Evolutionary conservation across 1,140 invertebrate species (phyloP).

Genomic region (Bursaphelenchus mucronatus): DNA sequence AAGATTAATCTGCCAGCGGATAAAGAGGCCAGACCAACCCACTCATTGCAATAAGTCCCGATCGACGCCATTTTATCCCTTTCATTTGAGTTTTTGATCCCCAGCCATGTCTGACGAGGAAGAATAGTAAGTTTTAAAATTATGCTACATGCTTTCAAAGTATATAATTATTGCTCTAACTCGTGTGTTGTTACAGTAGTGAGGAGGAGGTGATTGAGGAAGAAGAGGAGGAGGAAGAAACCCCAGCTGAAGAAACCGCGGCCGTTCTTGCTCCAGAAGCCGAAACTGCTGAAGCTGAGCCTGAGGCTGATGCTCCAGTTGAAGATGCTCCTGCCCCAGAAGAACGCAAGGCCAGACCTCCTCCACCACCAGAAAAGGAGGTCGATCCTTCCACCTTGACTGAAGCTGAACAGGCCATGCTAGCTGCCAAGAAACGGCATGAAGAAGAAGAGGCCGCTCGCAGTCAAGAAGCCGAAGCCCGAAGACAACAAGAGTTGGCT

Average conservation of each 20-base stretch:
- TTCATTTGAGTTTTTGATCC: too few relatives aligned
- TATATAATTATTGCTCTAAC: not conserved
- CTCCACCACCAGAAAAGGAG: slow-evolving; percentile 29
- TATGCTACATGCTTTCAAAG: slow-evolving; percentile 3
- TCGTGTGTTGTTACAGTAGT: not conserved
- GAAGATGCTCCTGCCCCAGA: not conserved
- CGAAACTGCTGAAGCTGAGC: slow-evolving; percentile 4
- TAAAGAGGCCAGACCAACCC: too few relatives aligned
- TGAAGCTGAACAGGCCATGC: slow-evolving; percentile 41
- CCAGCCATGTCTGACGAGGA: slow-evolving; percentile 16
- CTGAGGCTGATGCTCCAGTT: not conserved
- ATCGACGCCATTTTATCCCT: too few relatives aligned
- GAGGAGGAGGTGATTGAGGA: slow-evolving; percentile 17
- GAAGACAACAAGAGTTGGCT: slow-evolving; percentile 47
- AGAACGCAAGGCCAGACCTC: slow-evolving; percentile 24
- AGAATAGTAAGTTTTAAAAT: slow-evolving; percentile 12
- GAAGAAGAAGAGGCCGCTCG: slow-evolving; percentile 59
- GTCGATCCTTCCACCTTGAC: slow-evolving; percentile 42
- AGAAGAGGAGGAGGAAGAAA: slow-evolving; percentile 14
- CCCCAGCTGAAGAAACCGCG: slow-evolving; percentile 1
- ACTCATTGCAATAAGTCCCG: too few relatives aligned
- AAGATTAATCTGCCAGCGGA: too few relatives aligned
- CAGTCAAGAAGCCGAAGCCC: slow-evolving; percentile 55
- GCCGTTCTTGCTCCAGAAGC: not conserved
- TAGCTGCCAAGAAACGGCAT: slow-evolving; percentile 59